Evolutionary conservation across 2,113 vertebrate genomes (phyloP), one percentile per base, ranked within the genome.

Genomic region (Girardinichthys multiradiatus): DNA sequence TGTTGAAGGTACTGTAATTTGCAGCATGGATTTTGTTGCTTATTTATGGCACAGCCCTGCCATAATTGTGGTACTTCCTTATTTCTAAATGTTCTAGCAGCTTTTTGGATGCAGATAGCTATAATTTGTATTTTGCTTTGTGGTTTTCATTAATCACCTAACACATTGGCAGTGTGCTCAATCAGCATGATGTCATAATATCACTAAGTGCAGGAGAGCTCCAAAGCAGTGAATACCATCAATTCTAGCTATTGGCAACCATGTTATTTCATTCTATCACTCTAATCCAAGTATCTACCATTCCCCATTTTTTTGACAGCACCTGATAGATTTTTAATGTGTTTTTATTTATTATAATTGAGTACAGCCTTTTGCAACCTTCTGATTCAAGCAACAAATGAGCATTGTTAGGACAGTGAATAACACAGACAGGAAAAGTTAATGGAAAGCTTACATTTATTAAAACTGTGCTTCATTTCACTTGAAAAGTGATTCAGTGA

Each of bases 131-230:
- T 45, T 78, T 71, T 64, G 45, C 74, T 29, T 82, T 68, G 62
- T 59, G 63, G 71, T 81, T 71, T 64, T 27, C 60, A 82, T 86
- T 86, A 85, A 77, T 85, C 78, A 83, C 4, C 68, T 51, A 45
- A 65, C 30, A 57, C 66, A 31, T 62, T 62, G 26, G 27, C 54
- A 59, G 64, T 74, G 79, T 77, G 39, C 67, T 73, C 64, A 81
- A 80, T 74, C 31, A 42, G 24, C 60, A 39, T 33, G 51, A 31
- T 77, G 39, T 69, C 24, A 70, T 48, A 65, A 59, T 61, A 54
- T 67, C 35, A 75, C 51, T 30, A 51, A 57, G 58, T 59, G 28
- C 29, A 15, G n/a, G 11, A 39, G 13, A n/a, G 13, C 30, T 70
- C 19, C 26, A 24, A 65, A 60, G 33, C 72, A 59, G 68, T 45